A percentile compares a stretch with the other conserved stretches of the same genome.
These are phyloP conservation scores for Caenorhabditis sp. DNA, from an alignment of 2,888 invertebrate genomes.

Conservation along the genomic window DNA sequence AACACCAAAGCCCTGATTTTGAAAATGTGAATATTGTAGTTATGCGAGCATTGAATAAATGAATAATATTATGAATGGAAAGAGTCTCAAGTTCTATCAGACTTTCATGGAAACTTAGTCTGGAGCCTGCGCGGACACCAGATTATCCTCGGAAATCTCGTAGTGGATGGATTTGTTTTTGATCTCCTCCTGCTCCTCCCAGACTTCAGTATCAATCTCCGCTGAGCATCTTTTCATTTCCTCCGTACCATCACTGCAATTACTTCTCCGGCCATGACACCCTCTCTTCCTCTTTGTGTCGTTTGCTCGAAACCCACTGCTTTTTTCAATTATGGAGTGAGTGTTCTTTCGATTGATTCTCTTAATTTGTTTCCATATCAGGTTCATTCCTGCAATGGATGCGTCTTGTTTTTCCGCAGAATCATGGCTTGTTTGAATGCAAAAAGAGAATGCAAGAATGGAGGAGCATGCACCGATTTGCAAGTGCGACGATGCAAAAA, in stretches of 20 bases:
- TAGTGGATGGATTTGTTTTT: conserved; percentile 13
- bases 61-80: conserved; percentile 9
- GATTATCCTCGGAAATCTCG: not conserved
- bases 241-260: too few relatives aligned
- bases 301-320: not conserved
- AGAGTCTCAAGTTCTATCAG: too few relatives aligned
- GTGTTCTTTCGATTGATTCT: not conserved
- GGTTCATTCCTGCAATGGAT: not conserved
- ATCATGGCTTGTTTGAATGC: not conserved
- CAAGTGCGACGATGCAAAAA: not conserved
- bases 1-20: not conserved
- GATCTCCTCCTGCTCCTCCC: not conserved
- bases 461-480: not conserved
- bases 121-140: not conserved
- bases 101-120: not conserved
- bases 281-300: not conserved
- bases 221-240: not conserved
- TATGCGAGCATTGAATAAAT: conserved; percentile 28
- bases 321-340: not conserved
- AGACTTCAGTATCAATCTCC: not conserved
- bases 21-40: not conserved
- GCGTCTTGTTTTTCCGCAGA: not conserved
- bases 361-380: not conserved
- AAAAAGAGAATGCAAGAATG: not conserved
- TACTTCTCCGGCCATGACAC: not conserved